Conservation (phyloP, 2,113 vertebrate genomes). For the Sturnira hondurensis region DNA sequence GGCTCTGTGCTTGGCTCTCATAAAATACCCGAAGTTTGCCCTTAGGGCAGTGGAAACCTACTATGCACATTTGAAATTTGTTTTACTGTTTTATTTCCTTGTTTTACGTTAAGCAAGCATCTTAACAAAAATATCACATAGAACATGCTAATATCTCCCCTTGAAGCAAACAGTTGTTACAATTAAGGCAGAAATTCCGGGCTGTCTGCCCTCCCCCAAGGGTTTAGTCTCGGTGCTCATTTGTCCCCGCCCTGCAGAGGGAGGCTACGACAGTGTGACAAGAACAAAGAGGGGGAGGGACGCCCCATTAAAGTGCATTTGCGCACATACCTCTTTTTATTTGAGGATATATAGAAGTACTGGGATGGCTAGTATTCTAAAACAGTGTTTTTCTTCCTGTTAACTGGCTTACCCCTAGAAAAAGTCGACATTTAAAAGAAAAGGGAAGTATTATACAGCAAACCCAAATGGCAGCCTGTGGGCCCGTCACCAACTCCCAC, state of each 20-base stretch:
- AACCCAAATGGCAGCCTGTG: not conserved
- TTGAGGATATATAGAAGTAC: not conserved
- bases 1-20: not conserved
- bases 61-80: not conserved
- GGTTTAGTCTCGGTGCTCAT: accelerated
- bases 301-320: not conserved
- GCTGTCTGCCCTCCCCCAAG: too few species aligned
- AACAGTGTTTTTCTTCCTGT: not conserved
- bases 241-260: not conserved
- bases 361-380: not conserved
- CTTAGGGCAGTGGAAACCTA: not conserved
- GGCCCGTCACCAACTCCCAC: too few species aligned
- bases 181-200: not conserved
- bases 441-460: not conserved
- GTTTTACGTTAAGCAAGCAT: not conserved
- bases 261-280: not conserved
- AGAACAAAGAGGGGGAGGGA: not conserved
- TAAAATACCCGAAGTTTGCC: not conserved
- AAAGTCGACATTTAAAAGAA: not conserved
- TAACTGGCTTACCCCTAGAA: not conserved
- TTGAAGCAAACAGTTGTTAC: not conserved
- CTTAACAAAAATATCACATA: not conserved
- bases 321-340: not conserved
- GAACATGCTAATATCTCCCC: not conserved
- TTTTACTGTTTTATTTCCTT: not conserved